phyloP scores from a whole-genome alignment of 2,797 vertebrate genomes.

The Syndactyla subalaris region DNA sequence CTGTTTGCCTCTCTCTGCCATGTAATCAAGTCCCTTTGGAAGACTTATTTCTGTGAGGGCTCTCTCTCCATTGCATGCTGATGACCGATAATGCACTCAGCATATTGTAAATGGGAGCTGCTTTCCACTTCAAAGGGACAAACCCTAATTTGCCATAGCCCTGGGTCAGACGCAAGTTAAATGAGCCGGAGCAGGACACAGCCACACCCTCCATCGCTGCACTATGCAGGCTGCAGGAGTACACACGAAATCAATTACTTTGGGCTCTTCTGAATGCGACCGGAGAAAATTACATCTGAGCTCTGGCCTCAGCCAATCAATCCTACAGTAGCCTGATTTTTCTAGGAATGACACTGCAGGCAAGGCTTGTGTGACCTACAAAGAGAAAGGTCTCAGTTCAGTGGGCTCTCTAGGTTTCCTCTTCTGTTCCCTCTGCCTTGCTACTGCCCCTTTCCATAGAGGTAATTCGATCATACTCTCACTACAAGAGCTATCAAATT shows the following conservation, averaged over 20 bases:
- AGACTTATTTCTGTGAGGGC: neutral
- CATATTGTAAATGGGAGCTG: constrained; percentile 9
- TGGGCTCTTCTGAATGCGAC: neutral
- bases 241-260: constrained; percentile 21
- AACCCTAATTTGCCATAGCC: constrained; percentile 40
- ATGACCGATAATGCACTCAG: constrained; percentile 3
- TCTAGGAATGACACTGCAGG: constrained; percentile 56
- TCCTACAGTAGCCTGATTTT: constrained; percentile 58
- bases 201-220: neutral
- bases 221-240: neutral
- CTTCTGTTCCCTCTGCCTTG: neutral
- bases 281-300: constrained; percentile 60
- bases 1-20: neutral
- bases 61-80: neutral
- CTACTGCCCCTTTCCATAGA: neutral
- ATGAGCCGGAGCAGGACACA: neutral
- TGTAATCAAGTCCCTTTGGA: constrained; percentile 27
- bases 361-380: constrained; percentile 38
- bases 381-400: constrained; percentile 16
- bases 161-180: constrained; percentile 16
- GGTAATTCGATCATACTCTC: neutral
- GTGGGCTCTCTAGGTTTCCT: neutral
- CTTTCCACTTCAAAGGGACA: constrained; percentile 25
- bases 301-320: constrained; percentile 49
- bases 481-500: neutral